A percentile compares a stretch with the other conserved stretches of the same genome.
Conservation (phyloP, 64 coral and sea anemone genomes). For the Montipora foliosa region DNA sequence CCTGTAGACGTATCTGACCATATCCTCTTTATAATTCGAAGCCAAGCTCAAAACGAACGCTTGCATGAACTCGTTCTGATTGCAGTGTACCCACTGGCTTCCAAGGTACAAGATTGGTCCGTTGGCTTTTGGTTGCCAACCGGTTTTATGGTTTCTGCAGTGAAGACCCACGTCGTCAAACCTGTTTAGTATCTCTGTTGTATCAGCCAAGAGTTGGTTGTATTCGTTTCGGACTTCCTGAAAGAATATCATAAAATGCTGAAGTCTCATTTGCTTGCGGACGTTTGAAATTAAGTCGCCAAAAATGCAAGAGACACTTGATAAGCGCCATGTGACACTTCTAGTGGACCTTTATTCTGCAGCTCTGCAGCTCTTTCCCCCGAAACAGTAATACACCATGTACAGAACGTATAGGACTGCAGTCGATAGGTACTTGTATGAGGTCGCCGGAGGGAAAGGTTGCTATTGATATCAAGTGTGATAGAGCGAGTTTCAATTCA, state of each 20-base stretch:
- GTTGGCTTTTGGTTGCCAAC: constrained; percentile 44
- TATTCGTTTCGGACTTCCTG: constrained; percentile 41
- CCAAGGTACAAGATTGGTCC: constrained; percentile 57
- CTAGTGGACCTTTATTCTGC: too few relatives aligned
- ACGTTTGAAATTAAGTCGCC: too few relatives aligned
- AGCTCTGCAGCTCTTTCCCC: too few relatives aligned
- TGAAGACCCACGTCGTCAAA: constrained; percentile 21
- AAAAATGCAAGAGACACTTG: too few relatives aligned
- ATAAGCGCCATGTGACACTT: too few relatives aligned
- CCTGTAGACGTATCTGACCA: constrained; percentile 61
- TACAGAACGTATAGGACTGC: too few relatives aligned
- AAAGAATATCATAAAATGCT: neutral
- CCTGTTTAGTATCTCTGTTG: constrained; percentile 2
- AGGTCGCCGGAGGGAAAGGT: too few relatives aligned
- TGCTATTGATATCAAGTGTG: too few relatives aligned
- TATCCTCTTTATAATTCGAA: constrained; percentile 25
- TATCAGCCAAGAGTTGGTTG: neutral
- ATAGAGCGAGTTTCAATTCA: too few relatives aligned
- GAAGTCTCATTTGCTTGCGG: too few relatives aligned
- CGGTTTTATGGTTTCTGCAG: constrained; percentile 38
- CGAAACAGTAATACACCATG: too few relatives aligned
- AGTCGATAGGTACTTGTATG: too few relatives aligned
- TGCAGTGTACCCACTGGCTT: constrained; percentile 51
- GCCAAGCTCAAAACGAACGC: constrained; percentile 26
- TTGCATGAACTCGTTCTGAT: constrained; percentile 51